Evolutionary conservation across 2,888 invertebrate species (phyloP), one percentile per base, ranked within the genome.

Genomic region (Limnephilus auricula): DNA sequence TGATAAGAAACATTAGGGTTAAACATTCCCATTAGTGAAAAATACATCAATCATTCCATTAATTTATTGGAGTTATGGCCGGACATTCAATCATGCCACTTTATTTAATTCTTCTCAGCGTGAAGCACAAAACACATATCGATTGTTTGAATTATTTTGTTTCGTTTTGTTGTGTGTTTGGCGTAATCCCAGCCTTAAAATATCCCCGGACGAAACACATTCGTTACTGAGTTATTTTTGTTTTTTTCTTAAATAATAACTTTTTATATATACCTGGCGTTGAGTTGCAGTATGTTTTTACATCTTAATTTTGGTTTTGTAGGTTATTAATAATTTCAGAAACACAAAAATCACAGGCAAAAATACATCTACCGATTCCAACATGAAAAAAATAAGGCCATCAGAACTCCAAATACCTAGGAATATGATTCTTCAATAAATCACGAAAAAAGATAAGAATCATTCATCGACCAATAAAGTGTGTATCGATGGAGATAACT

Each of bases 31-130:
- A 45, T 80, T 90, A 50, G 18, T 78, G 83, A 90, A 83, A 83
- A 78, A 34, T 89, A 85, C 92, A 92, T 89, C 91, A 91, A 86
- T 92, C 89, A 89, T 92, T 91, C 88, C 84, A 92, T 91, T 91
- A 92, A 92, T 92, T 89, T 79, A 82, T 65, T 65, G 65, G 65
- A 65, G 92, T 91, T 86, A 89, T 86, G 85, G 89, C 89, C 89
- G 89, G 90, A 90, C 92, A 92, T 92, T 92, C 92, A 92, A 92
- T 92, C 91, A 91, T 83, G 65, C 25, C 65, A 65, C 65, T 65
- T 65, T 65, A 65, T 65, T 65, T 65, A 65, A 65, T 65, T 25
- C 65, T 65, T 65, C 65, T 25, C n/a, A 65, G 65, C 25, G 65
- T 65, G n/a, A n/a, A 65, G n/a, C 25, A 65, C 65, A 65, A 65